Evolutionary conservation across 2,888 invertebrate genomes (phyloP), one percentile per base, ranked within the genome.

Genomic region (Philopedon plagiatum): DNA sequence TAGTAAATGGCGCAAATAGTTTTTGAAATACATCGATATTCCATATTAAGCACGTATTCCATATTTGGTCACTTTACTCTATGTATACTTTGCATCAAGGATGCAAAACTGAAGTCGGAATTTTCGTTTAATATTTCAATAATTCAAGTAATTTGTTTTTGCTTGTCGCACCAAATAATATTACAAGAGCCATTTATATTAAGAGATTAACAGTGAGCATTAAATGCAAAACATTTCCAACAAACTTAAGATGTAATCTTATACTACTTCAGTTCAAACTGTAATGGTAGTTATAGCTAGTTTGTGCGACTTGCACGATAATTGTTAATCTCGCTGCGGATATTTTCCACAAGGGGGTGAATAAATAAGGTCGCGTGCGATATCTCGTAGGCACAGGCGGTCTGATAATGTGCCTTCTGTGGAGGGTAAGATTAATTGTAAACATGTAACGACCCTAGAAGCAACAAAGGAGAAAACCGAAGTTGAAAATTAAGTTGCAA

Each of bases 311-410:
- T 70, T 32, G 70, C 70, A 70, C 70, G 70, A 63, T 70, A 70
- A 70, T 70, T 70, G 70, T 57, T 70, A 70, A 63, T 70, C 63
- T 58, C 56, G 37, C 58, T 49, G 63, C 70, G 64, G 51, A 65
- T 71, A 71, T 71, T 71, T 71, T 71, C 65, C 65, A 41, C 71
- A 39, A 57, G 69, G 62, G 54, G 46, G 61, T 49, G 74, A 75
- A 78, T 80, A 77, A 80, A 79, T 79, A 79, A 77, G 78, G 76
- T 79, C 78, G 78, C 76, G 76, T 78, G 78, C 76, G 78, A 78
- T 80, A 80, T 79, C 79, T 77, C 78, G 74, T 75, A 75, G 79
- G 77, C 77, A 76, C 79, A 79, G 78, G 71, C 76, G 75, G 77
- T 65, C 64, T 70, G 70, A 70, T 70, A 70, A 64, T 70, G 54